Evolutionary conservation across 2,797 vertebrate genomes (phyloP), one percentile per base, ranked within the genome.

Genomic region (Pseudopleuronectes americanus): DNA sequence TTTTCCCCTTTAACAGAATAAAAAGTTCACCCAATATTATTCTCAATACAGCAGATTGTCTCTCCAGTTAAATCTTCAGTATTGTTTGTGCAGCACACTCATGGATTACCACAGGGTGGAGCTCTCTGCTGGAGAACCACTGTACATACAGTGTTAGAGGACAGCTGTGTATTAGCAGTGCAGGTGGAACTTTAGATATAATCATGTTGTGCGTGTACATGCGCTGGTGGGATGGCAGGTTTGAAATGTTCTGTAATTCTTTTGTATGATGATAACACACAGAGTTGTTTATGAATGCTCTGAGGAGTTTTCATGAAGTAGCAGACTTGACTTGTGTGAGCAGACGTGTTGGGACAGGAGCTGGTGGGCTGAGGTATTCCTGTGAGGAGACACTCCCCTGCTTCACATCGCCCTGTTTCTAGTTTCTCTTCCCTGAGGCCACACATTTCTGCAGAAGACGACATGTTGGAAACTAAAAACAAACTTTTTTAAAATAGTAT

Each of bases 261-360:
- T 57, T 33, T 22, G 2, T 9, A 1, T 6, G 22, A 17, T 7
- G 56, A 10, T 49, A 23, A 6, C 36, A 33, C 49, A 51, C 0
- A 10, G 14, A 45, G 43, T 6, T 52, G 28, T 9, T 6, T 56
- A 0, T 6, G 10, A 1, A 43, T 9, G n/a, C 3, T 21, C 33
- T 52, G 8, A 51, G 6, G 2, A 22, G 14, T 17, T 19, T 58
- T 26, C 45, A 22, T 43, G 9, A 41, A 6, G 31, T 43, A 16
- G 47, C 43, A 45, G 33, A 21, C 0, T n/a, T 0, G 4, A 43
- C 19, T 12, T 13, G 7, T 64, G 33, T 23, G 10, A 13, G 5
- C 21, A 24, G 73, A 57, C 90, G 13, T 80, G 90, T 68, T 64
- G 68, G 47, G 76, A 77, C 90, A 90, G n/a, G 83, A 85, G 68